Evolutionary conservation across 2,888 invertebrate genomes (phyloP), one percentile per base, ranked within the genome.

Genomic region (Trissoscelio sp.): DNA sequence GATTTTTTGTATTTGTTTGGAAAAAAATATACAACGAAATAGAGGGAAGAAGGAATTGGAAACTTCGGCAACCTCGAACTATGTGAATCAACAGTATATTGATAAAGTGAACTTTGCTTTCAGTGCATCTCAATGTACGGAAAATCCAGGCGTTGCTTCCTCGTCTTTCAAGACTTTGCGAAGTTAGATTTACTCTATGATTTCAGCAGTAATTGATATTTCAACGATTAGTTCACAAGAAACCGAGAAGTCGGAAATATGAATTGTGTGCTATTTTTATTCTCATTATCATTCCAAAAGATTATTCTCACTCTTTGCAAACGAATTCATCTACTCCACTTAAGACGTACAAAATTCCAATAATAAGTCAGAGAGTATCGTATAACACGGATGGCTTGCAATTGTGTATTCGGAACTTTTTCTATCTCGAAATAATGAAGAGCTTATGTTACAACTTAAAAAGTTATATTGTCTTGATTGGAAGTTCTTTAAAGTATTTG

Each of bases 51-150:
- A 48, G 34, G 11, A 53, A 67, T 67, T 67, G 55, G 42, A 67
- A 67, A 55, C 24, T 53, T 69, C 31, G 34, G 34, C 44, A 70
- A 58, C 70, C 48, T 34, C 22, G 31, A 57, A 57, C 57, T 70
- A 46, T 46, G 57, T 34, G 58, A 70, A 70, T 70, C 70, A 70
- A 70, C 57, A 44, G 24, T 70, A 48, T 70, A 70, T 46, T 57
- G 57, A 57, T 20, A 46, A 70, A 70, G 58, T 57, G 57, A 72
- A 72, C 70, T 72, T 72, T 72, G 58, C 70, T 72, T 58, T 72
- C 60, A 51, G 60, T 46, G 58, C 70, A 58, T 70, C 58, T 57
- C 37, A 31, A 46, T 70, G 53, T 28, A 53, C 37, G 20, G 53
- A 34, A 67, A 53, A 42, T 24, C 53, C 42, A 0, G 11, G 14